Percentiles rank a stretch among this genome's conserved stretches.
These are phyloP conservation scores for Stomatorhinus walkeri DNA, from an alignment of 2,797 vertebrate genomes.

Conservation along the genomic window DNA sequence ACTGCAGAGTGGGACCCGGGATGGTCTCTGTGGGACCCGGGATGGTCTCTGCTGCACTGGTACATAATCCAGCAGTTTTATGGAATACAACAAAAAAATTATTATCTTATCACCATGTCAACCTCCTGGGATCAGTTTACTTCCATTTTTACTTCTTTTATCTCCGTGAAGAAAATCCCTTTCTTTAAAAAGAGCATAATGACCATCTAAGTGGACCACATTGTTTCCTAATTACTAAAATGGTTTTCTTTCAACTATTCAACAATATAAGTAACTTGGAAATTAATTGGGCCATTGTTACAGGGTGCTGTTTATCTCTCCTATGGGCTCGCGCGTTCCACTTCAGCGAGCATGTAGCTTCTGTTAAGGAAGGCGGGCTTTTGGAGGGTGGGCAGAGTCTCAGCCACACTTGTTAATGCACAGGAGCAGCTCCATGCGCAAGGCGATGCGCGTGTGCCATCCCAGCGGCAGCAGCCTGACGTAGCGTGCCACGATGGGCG, in stretches of 20 bases:
- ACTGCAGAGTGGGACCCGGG: neutral
- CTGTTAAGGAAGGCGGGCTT: neutral
- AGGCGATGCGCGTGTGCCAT: slow-evolving; percentile 66
- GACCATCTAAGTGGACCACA: neutral
- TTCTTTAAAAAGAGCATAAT: slow-evolving; percentile 4
- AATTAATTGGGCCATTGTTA: neutral
- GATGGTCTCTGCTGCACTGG: neutral
- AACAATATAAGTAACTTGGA: neutral
- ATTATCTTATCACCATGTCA: neutral
- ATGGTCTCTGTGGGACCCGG: neutral
- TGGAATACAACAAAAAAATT: neutral
- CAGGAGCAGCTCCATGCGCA: slow-evolving; percentile 86
- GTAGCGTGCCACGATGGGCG: slow-evolving; percentile 78
- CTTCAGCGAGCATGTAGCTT: slow-evolving; percentile 26
- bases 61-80: neutral
- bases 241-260: neutral
- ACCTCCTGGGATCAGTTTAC: neutral
- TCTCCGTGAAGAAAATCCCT: neutral
- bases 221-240: neutral
- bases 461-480: slow-evolving; percentile 82
- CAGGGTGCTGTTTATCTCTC: neutral
- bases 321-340: slow-evolving; percentile 15
- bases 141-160: neutral
- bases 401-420: slow-evolving; percentile 80
- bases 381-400: slow-evolving; percentile 42